Conservation (phyloP, 2,113 vertebrate genomes). For the Malurus alboscapulatus region DNA sequence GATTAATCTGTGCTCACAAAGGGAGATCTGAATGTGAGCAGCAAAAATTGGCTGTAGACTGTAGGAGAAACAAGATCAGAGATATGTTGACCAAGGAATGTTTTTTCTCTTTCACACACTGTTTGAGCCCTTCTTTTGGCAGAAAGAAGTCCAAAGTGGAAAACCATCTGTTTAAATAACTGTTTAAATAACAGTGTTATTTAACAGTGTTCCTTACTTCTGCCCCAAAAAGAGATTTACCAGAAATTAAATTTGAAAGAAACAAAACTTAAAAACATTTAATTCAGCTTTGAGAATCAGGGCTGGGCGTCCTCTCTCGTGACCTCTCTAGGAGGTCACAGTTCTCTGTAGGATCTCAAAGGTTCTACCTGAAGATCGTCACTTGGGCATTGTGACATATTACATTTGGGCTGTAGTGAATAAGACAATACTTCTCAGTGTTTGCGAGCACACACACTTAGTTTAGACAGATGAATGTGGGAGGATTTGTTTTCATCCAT, state of each 20-base stretch:
- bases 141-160: background rate
- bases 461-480: background rate
- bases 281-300: background rate
- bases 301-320: background rate
- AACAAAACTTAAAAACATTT: background rate
- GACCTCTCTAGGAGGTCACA: background rate
- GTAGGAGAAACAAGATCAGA: background rate
- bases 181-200: background rate
- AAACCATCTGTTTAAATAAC: background rate
- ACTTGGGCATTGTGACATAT: background rate
- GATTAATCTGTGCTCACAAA: slow-evolving; percentile 29
- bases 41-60: background rate
- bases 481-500: background rate
- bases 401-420: background rate
- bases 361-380: background rate
- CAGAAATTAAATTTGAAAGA: background rate
- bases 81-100: background rate
- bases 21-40: background rate
- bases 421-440: background rate
- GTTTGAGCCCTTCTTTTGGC: background rate
- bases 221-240: background rate
- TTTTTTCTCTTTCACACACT: background rate
- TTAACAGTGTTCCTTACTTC: background rate
- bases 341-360: background rate
- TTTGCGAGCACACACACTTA: background rate